These are phyloP conservation scores for Junonia oenone DNA, from an alignment of 2,888 invertebrate genomes.

Conservation along the genomic window DNA sequence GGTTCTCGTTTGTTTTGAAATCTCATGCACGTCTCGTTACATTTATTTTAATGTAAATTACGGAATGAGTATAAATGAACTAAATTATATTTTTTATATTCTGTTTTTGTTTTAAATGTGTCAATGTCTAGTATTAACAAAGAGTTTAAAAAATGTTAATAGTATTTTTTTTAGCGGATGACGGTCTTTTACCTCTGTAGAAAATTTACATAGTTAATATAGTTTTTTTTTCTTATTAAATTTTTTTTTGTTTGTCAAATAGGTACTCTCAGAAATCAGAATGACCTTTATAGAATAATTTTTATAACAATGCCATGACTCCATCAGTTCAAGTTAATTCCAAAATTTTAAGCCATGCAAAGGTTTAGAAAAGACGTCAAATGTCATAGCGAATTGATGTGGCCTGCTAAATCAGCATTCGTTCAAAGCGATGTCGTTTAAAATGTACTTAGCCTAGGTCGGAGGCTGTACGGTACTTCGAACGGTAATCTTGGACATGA, in stretches of 20 bases:
- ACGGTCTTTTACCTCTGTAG: too few relatives aligned
- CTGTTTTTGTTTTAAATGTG: not conserved
- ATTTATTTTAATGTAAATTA: not conserved
- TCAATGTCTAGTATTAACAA: not conserved
- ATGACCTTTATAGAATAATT: too few relatives aligned
- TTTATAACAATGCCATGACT: too few relatives aligned
- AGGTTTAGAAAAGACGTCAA: too few relatives aligned
- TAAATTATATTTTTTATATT: too few relatives aligned
- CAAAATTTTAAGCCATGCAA: too few relatives aligned
- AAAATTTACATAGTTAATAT: too few relatives aligned
- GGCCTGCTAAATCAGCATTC: not conserved
- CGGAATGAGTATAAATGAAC: not conserved
- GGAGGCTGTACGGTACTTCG: slow-evolving; percentile 94
- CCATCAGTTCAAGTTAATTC: too few relatives aligned
- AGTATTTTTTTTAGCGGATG: too few relatives aligned
- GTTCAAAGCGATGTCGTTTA: not conserved
- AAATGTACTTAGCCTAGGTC: slow-evolving; percentile 41
- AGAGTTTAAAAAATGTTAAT: not conserved
- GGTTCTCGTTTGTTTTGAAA: not conserved
- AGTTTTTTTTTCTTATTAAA: too few relatives aligned
- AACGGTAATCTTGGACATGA: slow-evolving; percentile 15
- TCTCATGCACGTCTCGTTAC: not conserved
- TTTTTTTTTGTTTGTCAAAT: too few relatives aligned
- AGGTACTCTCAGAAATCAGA: too few relatives aligned
- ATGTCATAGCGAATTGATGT: not conserved